Base-by-base conservation (phyloP, 2,888 invertebrate species). In the Linnaemya tessellans region DNA sequence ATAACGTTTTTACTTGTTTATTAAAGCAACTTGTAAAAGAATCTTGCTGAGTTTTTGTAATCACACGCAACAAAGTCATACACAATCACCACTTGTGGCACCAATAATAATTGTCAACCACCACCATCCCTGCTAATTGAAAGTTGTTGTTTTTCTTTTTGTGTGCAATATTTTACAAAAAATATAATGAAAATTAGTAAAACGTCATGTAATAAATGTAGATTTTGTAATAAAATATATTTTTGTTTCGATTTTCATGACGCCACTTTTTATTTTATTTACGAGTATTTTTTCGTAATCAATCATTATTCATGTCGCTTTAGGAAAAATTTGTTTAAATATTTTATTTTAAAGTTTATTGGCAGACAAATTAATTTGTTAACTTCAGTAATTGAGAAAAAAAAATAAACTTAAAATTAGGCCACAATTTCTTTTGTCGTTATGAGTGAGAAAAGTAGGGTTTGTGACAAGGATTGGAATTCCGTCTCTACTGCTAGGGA, bases 91-190 rank as follows among this genome's bases (percentile, higher is more conserved):
- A 62, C 11, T 35, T 25, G 9, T 58, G 25, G 0, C 43, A 46
- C 30, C 1, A 25, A 56, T 56, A 56, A 56, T 73, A 62, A 60
- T 73, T 60, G 38, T 49, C 43, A 15, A 30, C 64, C 65, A 67
- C 43, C 20, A 30, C 64, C 65, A 67, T 11, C 56, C 25, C 56
- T 56, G 56, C 7, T 56, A 22, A 56, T 56, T 25, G 25, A 22
- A 22, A 56, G 22, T 56, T 56, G 13, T 25, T 13, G 15, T 54
- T 11, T 10, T 20, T 10, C 20, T 20, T 10, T 51, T 51, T 20
- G 20, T 20, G 9, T 51, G 30, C 5, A 5, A 30, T 30, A 30
- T 30, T 51, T 18, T 20, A 9, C 1, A 9, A 20, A 13, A 13
- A 51, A 51, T 20, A 10, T 51, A 51, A 51, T 51, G 51, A 18